These are phyloP conservation scores for Galeopterus variegatus DNA, from an alignment of 2,113 vertebrate genomes.

Conservation along the genomic window DNA sequence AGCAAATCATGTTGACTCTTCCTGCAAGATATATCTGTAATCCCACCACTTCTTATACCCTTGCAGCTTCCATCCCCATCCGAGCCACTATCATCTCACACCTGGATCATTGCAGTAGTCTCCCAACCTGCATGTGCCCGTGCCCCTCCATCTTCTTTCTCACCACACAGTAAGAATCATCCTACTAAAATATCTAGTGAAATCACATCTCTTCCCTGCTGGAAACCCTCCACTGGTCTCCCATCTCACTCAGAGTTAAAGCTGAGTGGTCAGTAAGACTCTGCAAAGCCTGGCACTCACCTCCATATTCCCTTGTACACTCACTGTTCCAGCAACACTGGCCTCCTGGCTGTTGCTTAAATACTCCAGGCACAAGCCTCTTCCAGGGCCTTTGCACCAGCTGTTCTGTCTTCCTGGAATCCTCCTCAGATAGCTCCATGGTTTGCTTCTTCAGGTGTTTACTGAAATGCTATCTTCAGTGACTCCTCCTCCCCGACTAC, in stretches of 20 bases:
- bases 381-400: not conserved
- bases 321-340: rapidly evolving
- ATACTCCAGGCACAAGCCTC: rapidly evolving
- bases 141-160: rapidly evolving
- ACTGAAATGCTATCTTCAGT: not conserved
- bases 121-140: not conserved
- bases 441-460: not conserved
- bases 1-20: not conserved
- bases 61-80: rapidly evolving
- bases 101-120: rapidly evolving
- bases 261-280: not conserved
- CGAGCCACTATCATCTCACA: rapidly evolving
- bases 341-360: not conserved
- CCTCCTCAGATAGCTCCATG: not conserved
- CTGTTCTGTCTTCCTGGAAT: not conserved
- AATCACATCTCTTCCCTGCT: not conserved
- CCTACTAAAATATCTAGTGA: not conserved
- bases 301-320: rapidly evolving
- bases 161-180: not conserved
- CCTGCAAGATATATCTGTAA: rapidly evolving
- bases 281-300: not conserved
- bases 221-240: not conserved
- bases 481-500: not conserved
- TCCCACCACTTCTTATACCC: no score
- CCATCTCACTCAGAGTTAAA: not conserved